A percentile compares a stretch with the other conserved stretches of the same genome.
phyloP scores from a whole-genome alignment of 2,113 vertebrate genomes.

The Pygoscelis antarcticus region DNA sequence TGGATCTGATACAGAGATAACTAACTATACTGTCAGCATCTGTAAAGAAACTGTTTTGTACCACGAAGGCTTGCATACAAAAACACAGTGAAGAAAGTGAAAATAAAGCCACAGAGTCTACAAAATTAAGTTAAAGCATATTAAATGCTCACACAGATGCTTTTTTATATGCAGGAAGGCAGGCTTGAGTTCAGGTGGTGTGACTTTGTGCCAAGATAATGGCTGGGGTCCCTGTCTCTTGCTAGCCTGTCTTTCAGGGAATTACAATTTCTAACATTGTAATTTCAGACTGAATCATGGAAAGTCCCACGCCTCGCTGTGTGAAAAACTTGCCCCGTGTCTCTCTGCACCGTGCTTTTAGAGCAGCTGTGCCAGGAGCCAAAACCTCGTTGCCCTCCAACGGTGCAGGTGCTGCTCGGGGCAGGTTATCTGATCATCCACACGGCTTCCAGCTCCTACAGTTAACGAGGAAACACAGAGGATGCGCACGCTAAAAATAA shows the following conservation, averaged over 20 bases:
- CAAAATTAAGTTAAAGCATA: not conserved
- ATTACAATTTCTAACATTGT: not conserved
- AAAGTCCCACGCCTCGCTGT: rapidly evolving
- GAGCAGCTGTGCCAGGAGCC: not conserved
- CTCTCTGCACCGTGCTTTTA: not conserved
- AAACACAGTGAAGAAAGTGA: not conserved
- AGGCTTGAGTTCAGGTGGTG: not conserved
- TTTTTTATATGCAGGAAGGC: not conserved
- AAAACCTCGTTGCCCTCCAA: not conserved
- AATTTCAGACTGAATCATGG: not conserved
- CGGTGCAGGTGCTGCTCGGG: rapidly evolving
- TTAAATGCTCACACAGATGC: not conserved
- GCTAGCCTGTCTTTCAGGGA: not conserved
- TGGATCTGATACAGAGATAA: not conserved
- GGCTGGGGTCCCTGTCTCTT: not conserved
- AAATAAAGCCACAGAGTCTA: not conserved
- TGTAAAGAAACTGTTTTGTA: not conserved
- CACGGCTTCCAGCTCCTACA: not conserved
- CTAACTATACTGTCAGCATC: not conserved
- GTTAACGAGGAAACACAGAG: not conserved
- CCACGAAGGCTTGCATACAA: not conserved
- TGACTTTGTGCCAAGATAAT: not conserved
- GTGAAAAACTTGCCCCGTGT: not conserved
- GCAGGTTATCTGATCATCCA: not conserved
- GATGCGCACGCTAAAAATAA: not conserved